These are phyloP conservation scores for Hozukius guyotensis DNA, from an alignment of 2,797 vertebrate species.

Conservation along the genomic window DNA sequence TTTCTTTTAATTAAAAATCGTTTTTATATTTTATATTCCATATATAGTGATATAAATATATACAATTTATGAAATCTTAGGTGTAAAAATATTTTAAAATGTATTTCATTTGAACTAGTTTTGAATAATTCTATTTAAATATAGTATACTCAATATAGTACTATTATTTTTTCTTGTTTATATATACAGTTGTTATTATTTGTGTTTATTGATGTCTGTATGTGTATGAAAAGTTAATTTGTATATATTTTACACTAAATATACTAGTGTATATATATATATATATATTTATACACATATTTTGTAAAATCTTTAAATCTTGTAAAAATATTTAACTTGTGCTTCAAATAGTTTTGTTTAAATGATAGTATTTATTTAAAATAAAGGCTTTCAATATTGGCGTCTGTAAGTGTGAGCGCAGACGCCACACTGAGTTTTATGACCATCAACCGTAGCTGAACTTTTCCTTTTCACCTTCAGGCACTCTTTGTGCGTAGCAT, in stretches of 20 bases:
- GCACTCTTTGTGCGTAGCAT: not conserved
- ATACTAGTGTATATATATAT: not conserved
- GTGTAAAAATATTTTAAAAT: too few relatives aligned
- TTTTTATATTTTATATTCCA: too few relatives aligned
- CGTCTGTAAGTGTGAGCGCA: not conserved
- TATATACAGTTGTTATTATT: too few relatives aligned
- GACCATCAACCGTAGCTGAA: not conserved
- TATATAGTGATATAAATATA: too few relatives aligned
- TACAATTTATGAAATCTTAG: too few relatives aligned
- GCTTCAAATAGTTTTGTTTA: not conserved
- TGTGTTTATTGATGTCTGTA: not conserved
- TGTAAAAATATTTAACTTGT: not conserved
- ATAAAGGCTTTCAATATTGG: not conserved
- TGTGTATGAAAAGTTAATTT: not conserved
- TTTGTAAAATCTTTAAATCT: not conserved
- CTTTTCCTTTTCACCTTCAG: constrained; percentile 16
- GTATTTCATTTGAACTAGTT: too few relatives aligned
- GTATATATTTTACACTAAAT: not conserved
- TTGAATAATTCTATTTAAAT: too few relatives aligned
- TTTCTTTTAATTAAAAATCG: not conserved
- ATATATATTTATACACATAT: not conserved
- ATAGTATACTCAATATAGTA: not conserved
- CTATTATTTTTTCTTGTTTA: not conserved
- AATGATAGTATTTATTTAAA: not conserved
- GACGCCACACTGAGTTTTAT: not conserved